Percentiles rank a stretch among this genome's conserved stretches.
Evolutionary conservation across 2,888 invertebrate genomes (phyloP).

Genomic region (Lissonota sp.): DNA sequence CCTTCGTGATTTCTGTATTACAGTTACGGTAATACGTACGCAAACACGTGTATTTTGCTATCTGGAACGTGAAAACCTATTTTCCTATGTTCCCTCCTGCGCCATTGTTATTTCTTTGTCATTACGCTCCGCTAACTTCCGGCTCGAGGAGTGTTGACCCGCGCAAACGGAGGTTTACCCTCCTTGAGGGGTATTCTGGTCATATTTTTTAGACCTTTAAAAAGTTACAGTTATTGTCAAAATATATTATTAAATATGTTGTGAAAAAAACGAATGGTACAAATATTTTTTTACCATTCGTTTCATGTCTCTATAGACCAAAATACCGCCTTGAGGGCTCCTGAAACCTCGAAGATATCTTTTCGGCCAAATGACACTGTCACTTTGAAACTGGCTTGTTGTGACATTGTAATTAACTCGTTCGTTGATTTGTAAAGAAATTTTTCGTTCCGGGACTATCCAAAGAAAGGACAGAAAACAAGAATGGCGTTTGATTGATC

Average conservation of each 20-base stretch:
- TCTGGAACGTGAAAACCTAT: constrained; percentile 48
- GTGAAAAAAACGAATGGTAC: too few species aligned
- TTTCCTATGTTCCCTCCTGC: constrained; percentile 27
- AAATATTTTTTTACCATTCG: too few species aligned
- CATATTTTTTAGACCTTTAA: constrained; percentile 7
- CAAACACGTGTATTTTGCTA: constrained; percentile 11
- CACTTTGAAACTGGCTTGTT: constrained; percentile 23
- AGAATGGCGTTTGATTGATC: constrained; percentile 29
- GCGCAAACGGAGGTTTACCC: background rate
- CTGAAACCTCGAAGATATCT: too few species aligned
- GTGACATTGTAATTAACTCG: constrained; percentile 37
- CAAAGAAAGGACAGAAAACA: background rate
- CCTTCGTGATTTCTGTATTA: constrained; percentile 59
- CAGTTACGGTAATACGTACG: background rate
- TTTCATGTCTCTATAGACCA: too few species aligned
- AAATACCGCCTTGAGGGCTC: too few species aligned
- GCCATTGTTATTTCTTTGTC: constrained; percentile 19
- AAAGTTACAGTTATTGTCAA: too few species aligned
- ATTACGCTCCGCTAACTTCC: constrained; percentile 22
- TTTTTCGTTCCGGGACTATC: too few species aligned
- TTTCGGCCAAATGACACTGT: too few species aligned
- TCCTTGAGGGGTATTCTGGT: constrained; percentile 12
- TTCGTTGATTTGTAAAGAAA: background rate
- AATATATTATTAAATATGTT: too few species aligned
- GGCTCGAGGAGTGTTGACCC: background rate